Conservation (phyloP, 2,888 invertebrate genomes). For the Acrobasis consociella region DNA sequence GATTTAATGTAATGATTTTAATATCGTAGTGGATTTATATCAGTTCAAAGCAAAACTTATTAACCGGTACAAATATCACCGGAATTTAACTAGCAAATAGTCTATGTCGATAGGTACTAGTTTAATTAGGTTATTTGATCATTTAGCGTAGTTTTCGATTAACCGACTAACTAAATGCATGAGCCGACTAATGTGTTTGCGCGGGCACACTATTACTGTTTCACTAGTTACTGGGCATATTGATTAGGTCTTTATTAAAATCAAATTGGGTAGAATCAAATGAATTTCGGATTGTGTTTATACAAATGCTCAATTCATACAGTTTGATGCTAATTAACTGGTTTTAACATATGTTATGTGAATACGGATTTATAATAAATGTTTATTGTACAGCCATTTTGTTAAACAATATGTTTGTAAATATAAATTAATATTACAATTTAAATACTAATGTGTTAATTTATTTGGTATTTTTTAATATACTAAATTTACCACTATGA, state of each 20-base stretch:
- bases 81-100: neutral
- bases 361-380: no score
- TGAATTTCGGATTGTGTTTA: neutral
- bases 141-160: constrained; percentile 20
- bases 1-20: no score
- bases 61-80: neutral
- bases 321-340: neutral
- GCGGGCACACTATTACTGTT: constrained; percentile 1
- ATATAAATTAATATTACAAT: no score
- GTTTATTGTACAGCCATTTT: no score
- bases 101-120: neutral
- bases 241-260: neutral
- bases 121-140: constrained; percentile 15
- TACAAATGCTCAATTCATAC: neutral
- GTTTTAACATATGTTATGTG: no score
- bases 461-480: no score
- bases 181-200: constrained; percentile 11
- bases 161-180: constrained; percentile 15
- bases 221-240: constrained; percentile 10
- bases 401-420: no score
- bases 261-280: neutral
- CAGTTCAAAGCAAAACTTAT: neutral
- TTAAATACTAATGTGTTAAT: no score
- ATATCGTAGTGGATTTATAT: neutral
- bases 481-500: no score